Evolutionary conservation across 2,797 vertebrate genomes (phyloP).

Genomic region (Catostomus latipinnis): DNA sequence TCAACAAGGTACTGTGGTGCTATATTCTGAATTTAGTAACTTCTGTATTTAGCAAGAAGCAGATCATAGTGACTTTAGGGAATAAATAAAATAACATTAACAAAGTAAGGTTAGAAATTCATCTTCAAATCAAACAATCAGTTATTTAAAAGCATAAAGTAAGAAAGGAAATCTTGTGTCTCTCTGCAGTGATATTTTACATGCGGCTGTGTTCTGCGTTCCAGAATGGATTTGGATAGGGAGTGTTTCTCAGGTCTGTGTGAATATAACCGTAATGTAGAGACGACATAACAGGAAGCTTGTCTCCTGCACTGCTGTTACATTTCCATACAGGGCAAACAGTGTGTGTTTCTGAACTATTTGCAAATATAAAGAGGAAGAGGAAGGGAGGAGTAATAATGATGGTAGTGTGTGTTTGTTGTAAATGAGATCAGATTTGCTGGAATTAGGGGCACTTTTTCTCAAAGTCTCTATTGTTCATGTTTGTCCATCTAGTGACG

Average conservation of each 20-base stretch:
- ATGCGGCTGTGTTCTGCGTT: not conserved
- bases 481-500: slow-evolving; percentile 23
- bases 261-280: slow-evolving; percentile 12
- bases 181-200: slow-evolving; percentile 11
- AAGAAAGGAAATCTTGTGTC: no score
- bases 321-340: slow-evolving; percentile 1
- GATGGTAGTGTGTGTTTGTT: slow-evolving; percentile 8
- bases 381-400: not conserved
- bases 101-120: no score
- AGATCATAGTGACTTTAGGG: no score
- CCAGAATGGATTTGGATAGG: not conserved
- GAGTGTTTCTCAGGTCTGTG: slow-evolving; percentile 28
- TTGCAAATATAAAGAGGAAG: slow-evolving; percentile 4
- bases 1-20: not conserved
- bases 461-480: slow-evolving; percentile 43
- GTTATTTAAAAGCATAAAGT: no score
- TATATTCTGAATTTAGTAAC: not conserved
- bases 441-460: slow-evolving; percentile 5
- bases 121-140: no score
- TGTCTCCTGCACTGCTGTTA: not conserved
- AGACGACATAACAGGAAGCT: slow-evolving; percentile 14
- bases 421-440: slow-evolving; percentile 25
- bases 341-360: slow-evolving; percentile 9
- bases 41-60: no score
- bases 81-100: no score